Conservation (phyloP, 2,888 invertebrate species). For the Microdon myrmicae region DNA sequence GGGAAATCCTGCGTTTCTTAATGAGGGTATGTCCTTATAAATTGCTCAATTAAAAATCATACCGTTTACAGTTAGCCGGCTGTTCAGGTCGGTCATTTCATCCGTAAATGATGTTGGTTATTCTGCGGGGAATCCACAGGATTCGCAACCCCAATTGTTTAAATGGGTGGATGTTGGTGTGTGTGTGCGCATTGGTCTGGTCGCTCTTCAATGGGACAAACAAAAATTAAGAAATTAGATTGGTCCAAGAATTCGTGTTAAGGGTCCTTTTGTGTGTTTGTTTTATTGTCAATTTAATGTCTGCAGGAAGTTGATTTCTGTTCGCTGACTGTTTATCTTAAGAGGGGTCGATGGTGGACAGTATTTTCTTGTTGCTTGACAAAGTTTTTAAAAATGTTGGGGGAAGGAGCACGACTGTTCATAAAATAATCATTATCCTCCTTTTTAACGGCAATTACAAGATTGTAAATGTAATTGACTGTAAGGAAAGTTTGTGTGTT, state of each 20-base stretch:
- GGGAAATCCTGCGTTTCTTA: constrained; percentile 31
- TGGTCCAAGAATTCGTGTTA: constrained; percentile 37
- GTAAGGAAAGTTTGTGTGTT: constrained; percentile 34
- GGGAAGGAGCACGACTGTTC: constrained; percentile 43
- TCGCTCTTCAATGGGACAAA: too few relatives aligned
- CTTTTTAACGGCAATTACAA: constrained; percentile 48
- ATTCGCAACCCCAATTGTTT: constrained; percentile 30
- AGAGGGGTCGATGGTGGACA: constrained; percentile 4
- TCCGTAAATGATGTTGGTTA: constrained; percentile 3
- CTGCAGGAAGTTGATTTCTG: constrained; percentile 38
- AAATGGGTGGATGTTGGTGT: too few relatives aligned
- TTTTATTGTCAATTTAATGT: constrained; percentile 52
- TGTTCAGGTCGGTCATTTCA: constrained; percentile 7
- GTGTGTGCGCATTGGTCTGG: too few relatives aligned
- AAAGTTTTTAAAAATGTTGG: constrained; percentile 30
- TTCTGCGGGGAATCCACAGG: constrained; percentile 13
- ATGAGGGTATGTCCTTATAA: constrained; percentile 47
- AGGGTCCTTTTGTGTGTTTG: constrained; percentile 31
- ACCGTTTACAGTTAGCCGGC: constrained; percentile 20
- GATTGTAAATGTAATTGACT: constrained; percentile 50
- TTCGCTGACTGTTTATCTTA: constrained; percentile 5
- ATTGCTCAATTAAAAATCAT: constrained; percentile 52
- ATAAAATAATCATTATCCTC: constrained; percentile 49
- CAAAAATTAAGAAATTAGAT: constrained; percentile 33
- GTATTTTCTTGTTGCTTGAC: constrained; percentile 28